A percentile compares a stretch with the other conserved stretches of the same genome.
phyloP scores from a whole-genome alignment of 2,888 invertebrate species.

The Coronaproctus castanopsis region DNA sequence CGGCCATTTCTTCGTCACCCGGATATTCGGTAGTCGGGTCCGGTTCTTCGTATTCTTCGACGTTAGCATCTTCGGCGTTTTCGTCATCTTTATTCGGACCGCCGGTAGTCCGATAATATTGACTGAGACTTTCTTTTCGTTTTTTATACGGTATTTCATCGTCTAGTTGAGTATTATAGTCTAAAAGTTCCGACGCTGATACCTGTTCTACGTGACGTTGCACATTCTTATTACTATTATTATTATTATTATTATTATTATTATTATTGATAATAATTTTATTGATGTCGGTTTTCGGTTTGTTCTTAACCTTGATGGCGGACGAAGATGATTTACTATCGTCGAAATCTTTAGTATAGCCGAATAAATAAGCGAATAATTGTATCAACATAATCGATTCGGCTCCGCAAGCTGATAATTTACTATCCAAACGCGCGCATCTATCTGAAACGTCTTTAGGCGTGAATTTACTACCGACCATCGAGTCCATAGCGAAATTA shows the following conservation, averaged over 20 bases:
- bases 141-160: not conserved
- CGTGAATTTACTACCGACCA: slow-evolving; percentile 10
- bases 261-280: too few species aligned
- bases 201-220: not conserved
- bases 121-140: not conserved
- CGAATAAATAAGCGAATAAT: slow-evolving; percentile 20
- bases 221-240: not conserved
- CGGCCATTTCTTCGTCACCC: slow-evolving; percentile 9
- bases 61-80: not conserved
- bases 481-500: not conserved
- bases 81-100: not conserved
- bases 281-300: not conserved
- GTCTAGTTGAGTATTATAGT: not conserved
- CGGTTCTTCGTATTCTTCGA: not conserved
- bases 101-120: not conserved
- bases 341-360: slow-evolving; percentile 15
- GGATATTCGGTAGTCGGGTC: not conserved
- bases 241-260: too few species aligned
- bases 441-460: slow-evolving; percentile 16
- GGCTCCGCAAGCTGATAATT: slow-evolving; percentile 16
- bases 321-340: not conserved
- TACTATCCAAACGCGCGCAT: slow-evolving; percentile 13
- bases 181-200: not conserved
- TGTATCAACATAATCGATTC: slow-evolving; percentile 20
- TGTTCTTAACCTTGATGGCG: not conserved